These are phyloP conservation scores for Hoplodrina ambigua DNA, from an alignment of 2,888 invertebrate species.

Conservation along the genomic window DNA sequence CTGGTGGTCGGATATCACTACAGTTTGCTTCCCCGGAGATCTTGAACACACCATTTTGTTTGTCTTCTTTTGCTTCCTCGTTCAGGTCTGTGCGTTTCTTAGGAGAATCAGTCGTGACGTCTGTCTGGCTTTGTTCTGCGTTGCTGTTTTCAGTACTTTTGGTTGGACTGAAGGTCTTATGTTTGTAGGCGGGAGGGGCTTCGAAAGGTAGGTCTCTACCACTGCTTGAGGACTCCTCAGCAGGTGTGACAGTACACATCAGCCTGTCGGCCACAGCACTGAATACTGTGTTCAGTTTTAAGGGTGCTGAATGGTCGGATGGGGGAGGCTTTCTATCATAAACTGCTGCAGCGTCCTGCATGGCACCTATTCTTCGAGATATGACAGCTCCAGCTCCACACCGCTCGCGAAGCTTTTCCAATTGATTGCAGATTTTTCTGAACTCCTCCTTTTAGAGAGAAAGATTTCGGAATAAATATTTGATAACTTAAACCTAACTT, in stretches of 20 bases:
- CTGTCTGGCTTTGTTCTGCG: constrained; percentile 84
- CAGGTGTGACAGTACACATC: constrained; percentile 88
- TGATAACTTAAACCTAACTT: too few species aligned
- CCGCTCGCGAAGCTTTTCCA: constrained; percentile 95
- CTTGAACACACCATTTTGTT: constrained; percentile 85
- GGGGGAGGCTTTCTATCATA: constrained; percentile 89
- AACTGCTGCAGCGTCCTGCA: constrained; percentile 94
- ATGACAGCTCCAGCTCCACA: constrained; percentile 94
- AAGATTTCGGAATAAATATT: constrained; percentile 15
- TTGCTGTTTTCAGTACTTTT: constrained; percentile 83
- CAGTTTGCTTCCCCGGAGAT: constrained; percentile 87
- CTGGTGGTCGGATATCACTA: constrained; percentile 84
- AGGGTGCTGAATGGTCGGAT: constrained; percentile 85
- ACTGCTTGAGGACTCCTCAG: constrained; percentile 88
- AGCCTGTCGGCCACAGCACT: constrained; percentile 89
- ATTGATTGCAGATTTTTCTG: constrained; percentile 94
- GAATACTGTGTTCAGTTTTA: constrained; percentile 88
- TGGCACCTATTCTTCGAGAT: constrained; percentile 94
- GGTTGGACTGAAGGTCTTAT: constrained; percentile 87
- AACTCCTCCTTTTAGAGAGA: constrained; percentile 93
- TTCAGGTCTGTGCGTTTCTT: constrained; percentile 77
- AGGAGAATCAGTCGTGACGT: constrained; percentile 84
- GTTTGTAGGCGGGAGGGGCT: constrained; percentile 85
- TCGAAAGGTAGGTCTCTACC: constrained; percentile 87
- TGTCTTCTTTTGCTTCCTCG: constrained; percentile 79